These are phyloP conservation scores for Hypselothyrea guttata DNA, from an alignment of 2,888 invertebrate genomes.

Conservation along the genomic window DNA sequence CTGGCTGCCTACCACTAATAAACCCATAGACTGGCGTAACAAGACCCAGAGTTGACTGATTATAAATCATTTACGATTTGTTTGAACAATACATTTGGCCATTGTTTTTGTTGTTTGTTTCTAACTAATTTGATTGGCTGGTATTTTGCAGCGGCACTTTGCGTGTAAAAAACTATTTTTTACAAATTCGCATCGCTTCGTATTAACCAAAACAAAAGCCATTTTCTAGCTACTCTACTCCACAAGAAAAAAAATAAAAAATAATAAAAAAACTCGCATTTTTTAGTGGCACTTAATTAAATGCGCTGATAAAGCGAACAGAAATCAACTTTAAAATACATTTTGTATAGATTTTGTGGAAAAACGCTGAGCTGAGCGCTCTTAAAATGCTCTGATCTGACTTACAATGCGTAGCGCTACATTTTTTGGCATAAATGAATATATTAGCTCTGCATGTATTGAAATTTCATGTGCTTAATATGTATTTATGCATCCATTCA, in stretches of 20 bases:
- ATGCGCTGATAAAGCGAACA: conserved; percentile 52
- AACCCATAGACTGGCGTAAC: conserved; percentile 57
- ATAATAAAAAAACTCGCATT: conserved; percentile 24
- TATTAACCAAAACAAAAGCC: conserved; percentile 59
- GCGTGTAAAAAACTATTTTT: conserved; percentile 60
- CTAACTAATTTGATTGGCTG: conserved; percentile 60
- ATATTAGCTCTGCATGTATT: conserved; percentile 42
- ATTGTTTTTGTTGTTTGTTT: too few species aligned
- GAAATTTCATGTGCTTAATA: conserved; percentile 49
- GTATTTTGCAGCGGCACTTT: conserved; percentile 27
- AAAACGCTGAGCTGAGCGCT: conserved; percentile 6
- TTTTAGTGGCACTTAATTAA: conserved; percentile 70
- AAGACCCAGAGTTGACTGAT: conserved; percentile 34
- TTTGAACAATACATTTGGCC: conserved; percentile 59
- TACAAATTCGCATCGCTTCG: conserved; percentile 41
- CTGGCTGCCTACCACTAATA: conserved; percentile 53
- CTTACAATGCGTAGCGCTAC: conserved; percentile 22
- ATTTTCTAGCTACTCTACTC: background rate
- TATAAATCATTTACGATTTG: conserved; percentile 67
- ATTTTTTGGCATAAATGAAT: conserved; percentile 57
- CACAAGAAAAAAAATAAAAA: too few species aligned
- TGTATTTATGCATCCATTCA: conserved; percentile 53
- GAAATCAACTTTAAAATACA: conserved; percentile 29
- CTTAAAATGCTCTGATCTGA: too few species aligned
- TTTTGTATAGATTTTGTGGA: conserved; percentile 9